Evolutionary conservation across 2,797 vertebrate genomes (phyloP).

Genomic region (Lutjanus argentimaculatus): DNA sequence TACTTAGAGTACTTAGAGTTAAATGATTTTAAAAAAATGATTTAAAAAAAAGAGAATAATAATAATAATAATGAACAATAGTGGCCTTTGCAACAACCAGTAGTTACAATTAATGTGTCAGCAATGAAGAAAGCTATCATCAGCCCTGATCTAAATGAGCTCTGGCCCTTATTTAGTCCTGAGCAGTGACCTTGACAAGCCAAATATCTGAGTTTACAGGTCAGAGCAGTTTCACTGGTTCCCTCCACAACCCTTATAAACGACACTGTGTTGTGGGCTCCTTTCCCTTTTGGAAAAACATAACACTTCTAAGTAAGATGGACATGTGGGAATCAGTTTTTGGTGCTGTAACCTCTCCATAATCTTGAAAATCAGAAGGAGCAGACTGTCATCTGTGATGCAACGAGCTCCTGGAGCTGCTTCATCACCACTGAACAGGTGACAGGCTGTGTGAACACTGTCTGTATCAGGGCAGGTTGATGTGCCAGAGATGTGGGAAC

Average conservation of each 20-base stretch:
- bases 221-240: constrained; percentile 54
- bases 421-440: background rate
- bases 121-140: background rate
- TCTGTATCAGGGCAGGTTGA: background rate
- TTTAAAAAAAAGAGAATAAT: background rate
- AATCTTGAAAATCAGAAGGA: background rate
- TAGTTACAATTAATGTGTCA: background rate
- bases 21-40: too few relatives aligned
- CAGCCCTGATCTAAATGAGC: constrained; percentile 7
- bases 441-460: background rate
- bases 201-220: constrained; percentile 56
- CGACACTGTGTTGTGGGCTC: background rate
- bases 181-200: constrained; percentile 76
- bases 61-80: background rate
- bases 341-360: background rate
- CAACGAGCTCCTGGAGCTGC: background rate
- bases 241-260: constrained; percentile 31
- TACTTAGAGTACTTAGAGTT: background rate
- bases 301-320: background rate
- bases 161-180: constrained; percentile 37
- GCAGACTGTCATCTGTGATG: background rate
- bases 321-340: background rate
- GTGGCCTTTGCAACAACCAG: background rate
- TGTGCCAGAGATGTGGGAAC: background rate
- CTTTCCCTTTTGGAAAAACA: background rate